Evolutionary conservation across 2,113 vertebrate genomes (phyloP).

Genomic region (Xerus inauris): DNA sequence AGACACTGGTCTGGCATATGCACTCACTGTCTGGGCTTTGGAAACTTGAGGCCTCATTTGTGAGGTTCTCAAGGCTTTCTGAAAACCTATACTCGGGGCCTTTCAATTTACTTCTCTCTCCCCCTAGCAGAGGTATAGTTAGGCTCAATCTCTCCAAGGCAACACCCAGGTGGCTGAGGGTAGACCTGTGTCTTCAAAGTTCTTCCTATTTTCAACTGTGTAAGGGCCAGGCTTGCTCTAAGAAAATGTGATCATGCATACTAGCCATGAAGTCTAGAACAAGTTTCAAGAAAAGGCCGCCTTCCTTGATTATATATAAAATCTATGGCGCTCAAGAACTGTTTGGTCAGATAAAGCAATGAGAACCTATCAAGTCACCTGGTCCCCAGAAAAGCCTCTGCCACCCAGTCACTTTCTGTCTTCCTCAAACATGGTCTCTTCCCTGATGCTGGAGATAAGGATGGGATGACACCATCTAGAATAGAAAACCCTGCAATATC

Average conservation of each 20-base stretch:
- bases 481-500: background rate
- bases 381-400: background rate
- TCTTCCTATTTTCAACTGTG: background rate
- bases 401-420: background rate
- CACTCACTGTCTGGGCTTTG: background rate
- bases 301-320: background rate
- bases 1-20: background rate
- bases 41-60: background rate
- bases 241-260: background rate
- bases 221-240: background rate
- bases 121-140: background rate
- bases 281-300: background rate
- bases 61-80: background rate
- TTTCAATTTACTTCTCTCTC: background rate
- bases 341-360: background rate
- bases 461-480: background rate
- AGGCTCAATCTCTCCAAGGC: background rate
- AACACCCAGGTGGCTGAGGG: background rate
- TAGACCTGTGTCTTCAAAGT: background rate
- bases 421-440: background rate
- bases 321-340: background rate
- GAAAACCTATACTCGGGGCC: background rate
- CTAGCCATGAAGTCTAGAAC: background rate
- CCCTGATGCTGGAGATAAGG: background rate
- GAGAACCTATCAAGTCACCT: background rate